phyloP scores from a whole-genome alignment of 2,797 vertebrate genomes.

The Anniella stebbinsi region DNA sequence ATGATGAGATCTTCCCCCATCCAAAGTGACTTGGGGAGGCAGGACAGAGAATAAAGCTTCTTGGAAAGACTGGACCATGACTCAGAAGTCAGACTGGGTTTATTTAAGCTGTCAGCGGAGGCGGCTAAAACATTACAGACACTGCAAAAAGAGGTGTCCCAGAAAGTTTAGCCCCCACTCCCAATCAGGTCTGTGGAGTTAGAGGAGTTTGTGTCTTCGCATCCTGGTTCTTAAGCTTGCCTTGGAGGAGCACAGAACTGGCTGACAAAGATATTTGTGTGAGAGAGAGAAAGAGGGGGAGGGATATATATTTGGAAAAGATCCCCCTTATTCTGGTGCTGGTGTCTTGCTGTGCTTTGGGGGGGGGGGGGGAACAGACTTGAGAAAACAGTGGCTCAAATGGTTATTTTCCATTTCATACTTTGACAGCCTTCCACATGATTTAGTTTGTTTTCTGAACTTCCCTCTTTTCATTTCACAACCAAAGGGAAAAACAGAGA shows the following conservation, averaged over 20 bases:
- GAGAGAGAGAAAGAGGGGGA: not conserved
- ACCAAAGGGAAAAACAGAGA: not conserved
- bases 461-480: not conserved
- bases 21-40: not conserved
- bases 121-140: not conserved
- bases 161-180: not conserved
- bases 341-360: not conserved
- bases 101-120: conserved; percentile 20
- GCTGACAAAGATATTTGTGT: not conserved
- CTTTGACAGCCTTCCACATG: not conserved
- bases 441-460: not conserved
- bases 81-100: not conserved
- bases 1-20: not conserved
- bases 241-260: not conserved
- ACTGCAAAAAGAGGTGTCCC: not conserved
- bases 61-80: not conserved
- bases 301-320: not conserved
- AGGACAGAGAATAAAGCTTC: not conserved
- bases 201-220: not conserved
- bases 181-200: not conserved
- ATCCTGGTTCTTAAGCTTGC: not conserved
- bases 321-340: not conserved
- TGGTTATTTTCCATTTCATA: not conserved
- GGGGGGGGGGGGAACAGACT: no score
- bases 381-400: not conserved